Evolutionary conservation across 37 sponge, comb jelly and placozoan genomes (phyloP), one percentile per base, ranked within the genome.

Genomic region (Lycopodina hypogea): DNA sequence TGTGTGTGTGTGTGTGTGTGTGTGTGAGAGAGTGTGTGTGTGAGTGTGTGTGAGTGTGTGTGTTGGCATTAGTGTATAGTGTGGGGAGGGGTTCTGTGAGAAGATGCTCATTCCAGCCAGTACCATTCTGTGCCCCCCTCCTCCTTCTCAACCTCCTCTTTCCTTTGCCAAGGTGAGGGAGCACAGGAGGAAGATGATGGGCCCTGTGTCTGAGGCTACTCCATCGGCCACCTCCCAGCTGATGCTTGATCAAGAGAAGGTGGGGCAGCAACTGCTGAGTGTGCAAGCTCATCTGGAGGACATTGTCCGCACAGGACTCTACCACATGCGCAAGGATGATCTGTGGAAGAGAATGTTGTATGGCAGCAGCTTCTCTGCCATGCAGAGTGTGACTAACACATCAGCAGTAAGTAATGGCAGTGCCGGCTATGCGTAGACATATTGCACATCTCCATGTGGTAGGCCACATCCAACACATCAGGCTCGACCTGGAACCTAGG

Each of bases 301-400:
- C 9, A 42, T 65, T 33, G 18, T 82, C 2, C 32, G 28, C 0
- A 34, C 14, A 3, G 83, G 83, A 1, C 81, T 75, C n/a, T 53
- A 29, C n/a, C 83, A 90, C 42, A 65, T 90, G 41, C 61, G 72
- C 24, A 33, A 83, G 22, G 87, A 90, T 33, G 83, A 73, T 1
- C 83, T 90, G 17, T 90, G 91, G 91, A 90, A 90, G 76, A 85
- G 86, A 42, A 42, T 90, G 66, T 35, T 90, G 36, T 90, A 90
- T 74, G 91, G 91, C 23, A 51, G 48, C 48, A 45, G 48, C 9
- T 45, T 45, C 64, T 11, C 35, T 30, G 30, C 15, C 52, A 45
- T 28, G 26, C 28, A 19, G 60, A 66, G 34, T n/a, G 41, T 0
- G 41, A 60, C 24, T 41, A n/a, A 62, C 24, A 1, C 7, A 40